Base-by-base conservation (phyloP, 1,140 invertebrate genomes). In the Meloidogyne hapla region DNA sequence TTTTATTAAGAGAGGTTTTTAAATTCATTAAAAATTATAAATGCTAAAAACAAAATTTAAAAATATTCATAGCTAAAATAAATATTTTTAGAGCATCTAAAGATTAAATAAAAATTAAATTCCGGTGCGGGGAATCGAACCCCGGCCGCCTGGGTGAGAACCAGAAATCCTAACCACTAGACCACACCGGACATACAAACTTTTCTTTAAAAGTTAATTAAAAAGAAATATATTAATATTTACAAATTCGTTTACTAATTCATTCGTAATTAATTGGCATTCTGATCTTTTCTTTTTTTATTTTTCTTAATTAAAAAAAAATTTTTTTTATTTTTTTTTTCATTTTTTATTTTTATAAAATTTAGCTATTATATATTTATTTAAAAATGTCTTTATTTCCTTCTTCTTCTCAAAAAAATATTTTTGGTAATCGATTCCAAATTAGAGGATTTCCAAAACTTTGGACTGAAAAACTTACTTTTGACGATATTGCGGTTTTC, bases 111-210 rank as follows among this genome's bases (percentile, higher is more conserved):
- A 80, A 77, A 77, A 77, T 74, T 42, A 12, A 8, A 38, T 91
- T 92, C 91, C 91, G 91, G 90, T 92, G 91, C 92, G 91, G 91
- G 91, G 91, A 92, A 92, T 92, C 91, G 91, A 92, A 92, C 91
- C 91, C 91, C 91, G 91, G 91, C 91, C 91, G 92, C 90, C 91
- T 91, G 91, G 91, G 92, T 92, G 92, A 92, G 91, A 92, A 91
- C 92, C 91, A 91, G 91, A 90, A 92, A 92, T 92, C 91, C 92
- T 92, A 92, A 91, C 92, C 92, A 81, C 87, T 88, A 88, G 87
- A 87, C 87, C 85, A 87, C 87, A 83, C 86, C 87, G 86, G 85
- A 87, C 45, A 81, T 38, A 4, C 5, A 23, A 40, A 13, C 0
- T 12, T 8, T 28, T 40, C 65, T 18, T 15, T n/a, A 67, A 25